phyloP scores from a whole-genome alignment of 2,113 vertebrate genomes.

The Gallinago undulata region DNA sequence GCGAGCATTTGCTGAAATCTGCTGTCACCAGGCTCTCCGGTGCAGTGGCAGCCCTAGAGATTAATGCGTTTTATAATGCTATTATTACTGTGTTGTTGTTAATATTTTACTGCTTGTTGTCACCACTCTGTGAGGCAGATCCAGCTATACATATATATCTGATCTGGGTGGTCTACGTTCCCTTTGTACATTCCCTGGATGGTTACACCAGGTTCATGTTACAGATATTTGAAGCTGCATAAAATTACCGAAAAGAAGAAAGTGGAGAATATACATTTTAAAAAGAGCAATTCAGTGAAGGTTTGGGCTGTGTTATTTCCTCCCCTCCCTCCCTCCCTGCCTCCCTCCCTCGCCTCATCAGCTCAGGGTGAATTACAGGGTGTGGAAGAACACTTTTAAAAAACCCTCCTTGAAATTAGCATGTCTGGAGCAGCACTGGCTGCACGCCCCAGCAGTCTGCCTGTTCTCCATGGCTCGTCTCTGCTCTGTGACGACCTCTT shows the following conservation, averaged over 20 bases:
- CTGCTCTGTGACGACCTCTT: neutral
- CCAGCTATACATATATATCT: neutral
- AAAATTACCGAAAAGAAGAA: neutral
- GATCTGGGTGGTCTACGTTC: neutral
- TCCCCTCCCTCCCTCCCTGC: neutral
- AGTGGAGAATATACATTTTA: neutral
- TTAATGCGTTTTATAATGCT: neutral
- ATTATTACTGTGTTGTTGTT: neutral
- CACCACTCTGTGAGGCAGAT: neutral
- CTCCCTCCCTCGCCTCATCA: neutral
- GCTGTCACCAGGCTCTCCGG: neutral
- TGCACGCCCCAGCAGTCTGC: neutral
- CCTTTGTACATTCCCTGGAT: neutral
- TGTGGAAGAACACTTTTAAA: neutral
- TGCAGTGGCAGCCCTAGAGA: neutral
- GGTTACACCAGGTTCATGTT: neutral
- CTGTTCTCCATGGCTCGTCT: neutral
- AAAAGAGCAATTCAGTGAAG: neutral
- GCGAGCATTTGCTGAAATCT: neutral
- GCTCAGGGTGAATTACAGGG: neutral
- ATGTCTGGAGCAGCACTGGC: neutral
- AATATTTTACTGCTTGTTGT: constrained; percentile 38
- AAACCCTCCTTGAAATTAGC: neutral
- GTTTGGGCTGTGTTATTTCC: neutral
- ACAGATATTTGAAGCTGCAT: neutral